Evolutionary conservation across 2,113 vertebrate species (phyloP).

Genomic region (Melanostigma gelatinosum): DNA sequence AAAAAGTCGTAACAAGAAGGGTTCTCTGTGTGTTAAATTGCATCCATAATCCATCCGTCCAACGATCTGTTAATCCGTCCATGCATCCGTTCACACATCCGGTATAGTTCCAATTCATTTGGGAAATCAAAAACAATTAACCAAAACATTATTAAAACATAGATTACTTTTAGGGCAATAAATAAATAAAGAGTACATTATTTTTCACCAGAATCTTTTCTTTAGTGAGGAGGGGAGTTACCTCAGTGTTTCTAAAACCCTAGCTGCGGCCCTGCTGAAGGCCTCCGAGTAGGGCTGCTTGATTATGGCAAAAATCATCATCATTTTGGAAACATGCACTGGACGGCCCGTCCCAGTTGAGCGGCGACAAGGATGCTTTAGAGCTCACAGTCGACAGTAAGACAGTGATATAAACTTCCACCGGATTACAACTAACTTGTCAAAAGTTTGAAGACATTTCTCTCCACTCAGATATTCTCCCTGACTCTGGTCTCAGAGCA

Average conservation of each 20-base stretch:
- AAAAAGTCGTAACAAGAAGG: slow-evolving; percentile 26
- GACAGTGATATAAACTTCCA: background rate
- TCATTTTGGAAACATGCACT: background rate
- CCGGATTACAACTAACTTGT: background rate
- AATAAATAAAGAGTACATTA: background rate
- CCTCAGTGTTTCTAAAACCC: background rate
- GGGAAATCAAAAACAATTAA: background rate
- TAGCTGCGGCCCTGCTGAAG: background rate
- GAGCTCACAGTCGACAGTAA: background rate
- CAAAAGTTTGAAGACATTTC: background rate
- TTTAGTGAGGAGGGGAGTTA: background rate
- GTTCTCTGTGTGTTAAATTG: background rate
- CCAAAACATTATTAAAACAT: no score
- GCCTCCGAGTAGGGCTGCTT: background rate
- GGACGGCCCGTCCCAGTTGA: background rate
- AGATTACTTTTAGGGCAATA: background rate
- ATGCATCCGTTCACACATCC: no score
- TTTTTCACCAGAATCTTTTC: background rate
- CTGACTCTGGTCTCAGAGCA: background rate
- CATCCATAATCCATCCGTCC: background rate
- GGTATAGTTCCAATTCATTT: background rate
- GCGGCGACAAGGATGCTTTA: no score
- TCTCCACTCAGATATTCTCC: slow-evolving; percentile 1
- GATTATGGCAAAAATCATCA: background rate
- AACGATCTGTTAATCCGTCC: background rate